phyloP scores from a whole-genome alignment of 2,888 invertebrate species.

The Spialia ferax region DNA sequence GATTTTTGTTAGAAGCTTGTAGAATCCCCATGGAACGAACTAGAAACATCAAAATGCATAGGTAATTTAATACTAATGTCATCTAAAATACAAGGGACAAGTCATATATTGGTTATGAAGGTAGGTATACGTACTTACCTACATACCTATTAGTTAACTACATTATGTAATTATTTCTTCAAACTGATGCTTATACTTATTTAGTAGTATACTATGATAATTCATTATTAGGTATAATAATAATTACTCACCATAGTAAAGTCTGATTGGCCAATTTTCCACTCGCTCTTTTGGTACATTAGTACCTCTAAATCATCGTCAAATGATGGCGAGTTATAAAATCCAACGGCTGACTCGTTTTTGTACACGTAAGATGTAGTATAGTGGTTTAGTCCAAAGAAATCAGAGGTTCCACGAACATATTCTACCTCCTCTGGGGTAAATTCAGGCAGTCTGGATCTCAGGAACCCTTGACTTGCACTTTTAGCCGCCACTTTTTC shows the following conservation, averaged over 20 bases:
- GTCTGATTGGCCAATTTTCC: background rate
- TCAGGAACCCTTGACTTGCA: background rate
- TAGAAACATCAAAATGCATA: too few species aligned
- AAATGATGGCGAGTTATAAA: background rate
- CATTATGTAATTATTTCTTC: too few species aligned
- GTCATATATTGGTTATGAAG: too few species aligned
- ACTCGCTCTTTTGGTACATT: background rate
- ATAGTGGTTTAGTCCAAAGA: slow-evolving; percentile 1
- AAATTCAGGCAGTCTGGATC: background rate
- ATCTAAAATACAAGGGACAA: too few species aligned
- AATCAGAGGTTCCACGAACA: background rate
- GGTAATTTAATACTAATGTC: too few species aligned
- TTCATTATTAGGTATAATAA: too few species aligned
- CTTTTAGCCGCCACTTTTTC: slow-evolving; percentile 1
- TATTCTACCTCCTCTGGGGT: background rate
- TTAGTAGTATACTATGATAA: too few species aligned
- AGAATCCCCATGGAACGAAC: too few species aligned
- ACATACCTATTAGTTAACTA: too few species aligned
- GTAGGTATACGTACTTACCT: too few species aligned
- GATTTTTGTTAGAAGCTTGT: too few species aligned
- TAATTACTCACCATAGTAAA: background rate
- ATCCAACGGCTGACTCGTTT: background rate
- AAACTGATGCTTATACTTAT: too few species aligned
- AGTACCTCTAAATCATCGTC: background rate
- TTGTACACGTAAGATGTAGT: background rate